These are phyloP conservation scores for Drosophila ambigua DNA, from an alignment of 1,140 invertebrate genomes.

Conservation along the genomic window DNA sequence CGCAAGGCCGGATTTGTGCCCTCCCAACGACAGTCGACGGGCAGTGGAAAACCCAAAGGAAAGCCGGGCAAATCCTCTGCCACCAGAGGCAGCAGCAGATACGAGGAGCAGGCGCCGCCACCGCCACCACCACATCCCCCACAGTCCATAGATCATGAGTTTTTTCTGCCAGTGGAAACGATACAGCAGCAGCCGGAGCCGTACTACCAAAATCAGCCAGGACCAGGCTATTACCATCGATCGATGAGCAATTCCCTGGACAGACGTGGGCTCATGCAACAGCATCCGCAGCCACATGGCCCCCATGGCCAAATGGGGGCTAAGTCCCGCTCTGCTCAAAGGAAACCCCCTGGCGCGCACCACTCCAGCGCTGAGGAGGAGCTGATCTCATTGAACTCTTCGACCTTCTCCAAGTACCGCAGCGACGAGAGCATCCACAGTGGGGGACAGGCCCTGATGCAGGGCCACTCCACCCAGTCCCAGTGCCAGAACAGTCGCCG, in stretches of 20 bases:
- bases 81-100: conserved; percentile 83
- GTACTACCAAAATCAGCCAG: conserved; percentile 80
- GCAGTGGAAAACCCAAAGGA: conserved; percentile 48
- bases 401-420: conserved; percentile 87
- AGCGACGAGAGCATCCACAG: conserved; percentile 88
- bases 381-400: conserved; percentile 86
- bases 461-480: conserved; percentile 24
- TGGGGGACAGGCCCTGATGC: conserved; percentile 85
- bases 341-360: conserved; percentile 83
- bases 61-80: conserved; percentile 82
- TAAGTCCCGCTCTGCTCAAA: conserved; percentile 56
- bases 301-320: conserved; percentile 15
- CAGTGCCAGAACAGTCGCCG: conserved; percentile 73
- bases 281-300: conserved; percentile 5
- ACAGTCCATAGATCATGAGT: conserved; percentile 84
- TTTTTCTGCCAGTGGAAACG: conserved; percentile 85
- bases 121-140: conserved; percentile 23
- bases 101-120: conserved; percentile 75
- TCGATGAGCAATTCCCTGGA: conserved; percentile 79
- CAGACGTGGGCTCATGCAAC: conserved; percentile 64
- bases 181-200: conserved; percentile 84
- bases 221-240: conserved; percentile 83
- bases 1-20: conserved; percentile 84
- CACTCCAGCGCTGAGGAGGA: conserved; percentile 90
- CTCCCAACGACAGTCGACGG: conserved; percentile 52